Conservation (phyloP, 2,888 invertebrate genomes). For the Eutolmus rufibarbis region DNA sequence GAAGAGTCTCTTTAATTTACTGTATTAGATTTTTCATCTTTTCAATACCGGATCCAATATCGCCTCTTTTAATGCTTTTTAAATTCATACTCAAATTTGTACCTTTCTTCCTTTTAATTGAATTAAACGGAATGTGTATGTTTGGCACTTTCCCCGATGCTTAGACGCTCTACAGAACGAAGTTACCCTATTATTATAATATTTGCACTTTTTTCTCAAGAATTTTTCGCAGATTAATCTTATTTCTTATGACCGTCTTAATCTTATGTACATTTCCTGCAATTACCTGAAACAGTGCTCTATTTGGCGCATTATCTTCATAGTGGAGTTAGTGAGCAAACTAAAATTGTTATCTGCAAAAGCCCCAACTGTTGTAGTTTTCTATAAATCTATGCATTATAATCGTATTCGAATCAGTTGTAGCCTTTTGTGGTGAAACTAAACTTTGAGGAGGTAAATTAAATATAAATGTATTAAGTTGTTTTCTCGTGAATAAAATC, state of each 20-base stretch:
- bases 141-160: no score
- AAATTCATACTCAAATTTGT: no score
- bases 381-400: background rate
- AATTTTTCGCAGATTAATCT: background rate
- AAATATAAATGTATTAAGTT: background rate
- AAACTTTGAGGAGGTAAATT: background rate
- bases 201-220: background rate
- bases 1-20: no score
- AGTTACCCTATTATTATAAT: background rate
- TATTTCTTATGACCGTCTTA: background rate
- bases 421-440: background rate
- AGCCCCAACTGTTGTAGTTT: background rate
- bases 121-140: no score
- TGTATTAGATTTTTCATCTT: no score
- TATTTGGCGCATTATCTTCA: background rate
- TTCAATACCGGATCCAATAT: no score
- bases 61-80: no score
- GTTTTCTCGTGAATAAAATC: background rate
- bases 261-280: background rate
- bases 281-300: background rate
- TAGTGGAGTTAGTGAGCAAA: background rate
- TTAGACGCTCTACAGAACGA: no score
- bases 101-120: no score
- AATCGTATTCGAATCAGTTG: background rate
- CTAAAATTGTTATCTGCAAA: background rate